Base-by-base conservation (phyloP, 1,140 invertebrate species). In the Anastatus disparis region DNA sequence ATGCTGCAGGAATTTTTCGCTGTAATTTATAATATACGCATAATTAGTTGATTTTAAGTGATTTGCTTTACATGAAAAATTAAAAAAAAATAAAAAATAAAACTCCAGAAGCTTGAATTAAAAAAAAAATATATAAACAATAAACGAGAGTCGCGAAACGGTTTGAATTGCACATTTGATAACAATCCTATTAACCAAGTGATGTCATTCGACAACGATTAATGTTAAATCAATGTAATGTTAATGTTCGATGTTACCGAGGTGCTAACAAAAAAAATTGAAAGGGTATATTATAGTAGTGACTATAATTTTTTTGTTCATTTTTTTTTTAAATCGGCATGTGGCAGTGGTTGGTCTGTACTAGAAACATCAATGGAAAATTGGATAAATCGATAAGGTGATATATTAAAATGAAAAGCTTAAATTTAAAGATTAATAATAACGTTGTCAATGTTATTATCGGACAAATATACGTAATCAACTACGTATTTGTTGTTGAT, bases 161-260 rank as follows among this genome's bases (percentile, higher is more conserved):
- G 17, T 24, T 64, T 40, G 44, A 29, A 64, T 64, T 55, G 52
- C 42, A 63, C 35, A 61, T 69, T n/a, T 26, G 24, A 20, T 52
- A 69, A 59, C 20, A 24, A 68, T 50, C 46, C 56, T 69, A 44
- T 29, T 35, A 50, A 67, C 38, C 26, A 69, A 42, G 17, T 42
- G 42, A 70, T 63, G 31, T 70, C 53, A 71, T 40, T 66, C 50
- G 62, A 71, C 66, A 71, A 74, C 50, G 69, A 67, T 63, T 71
- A 68, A 61, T 68, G 38, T 65, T 63, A 61, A 46, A 61, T 62
- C 44, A 70, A 72, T 72, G 65, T 70, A 50, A 66, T 35, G 55
- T 72, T 65, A 56, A 65, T 71, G 66, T 68, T 68, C 67, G 68
- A 70, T 70, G 68, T 70, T 64, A 70, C 15, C n/a, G 59, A 58